Conservation (phyloP, 2,113 vertebrate genomes). For the Cryptotis parvus region DNA sequence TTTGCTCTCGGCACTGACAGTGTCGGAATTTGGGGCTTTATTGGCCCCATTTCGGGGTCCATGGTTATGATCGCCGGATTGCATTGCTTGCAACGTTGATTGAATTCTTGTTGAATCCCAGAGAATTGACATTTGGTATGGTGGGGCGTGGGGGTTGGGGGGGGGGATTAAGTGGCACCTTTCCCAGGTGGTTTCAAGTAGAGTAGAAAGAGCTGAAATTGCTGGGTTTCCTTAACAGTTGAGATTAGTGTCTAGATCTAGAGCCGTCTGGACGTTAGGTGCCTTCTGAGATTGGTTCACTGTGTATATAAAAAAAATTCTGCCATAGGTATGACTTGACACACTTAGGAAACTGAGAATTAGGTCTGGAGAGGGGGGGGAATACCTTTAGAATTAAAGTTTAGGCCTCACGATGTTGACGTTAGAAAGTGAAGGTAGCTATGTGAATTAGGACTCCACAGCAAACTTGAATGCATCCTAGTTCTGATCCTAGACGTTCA, state of each 20-base stretch:
- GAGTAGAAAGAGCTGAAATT: background rate
- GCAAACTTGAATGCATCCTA: constrained; percentile 14
- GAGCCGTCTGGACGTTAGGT: background rate
- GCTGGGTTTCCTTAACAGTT: background rate
- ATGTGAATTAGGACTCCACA: constrained; percentile 15
- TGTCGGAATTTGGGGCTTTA: background rate
- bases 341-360: constrained; percentile 36
- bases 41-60: background rate
- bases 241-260: background rate
- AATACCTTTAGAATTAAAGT: constrained; percentile 19
- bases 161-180: background rate
- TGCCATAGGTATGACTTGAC: constrained; percentile 58
- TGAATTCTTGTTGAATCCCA: background rate
- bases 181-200: background rate
- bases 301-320: constrained; percentile 37
- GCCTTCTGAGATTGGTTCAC: background rate
- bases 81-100: background rate
- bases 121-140: background rate
- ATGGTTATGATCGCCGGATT: background rate
- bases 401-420: constrained; percentile 9
- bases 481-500: background rate
- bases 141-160: background rate
- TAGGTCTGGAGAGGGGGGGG: background rate
- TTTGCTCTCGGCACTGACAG: background rate
- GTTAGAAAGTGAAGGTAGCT: constrained; percentile 47